Evolutionary conservation across 2,888 invertebrate genomes (phyloP).

Genomic region (Barypeithes pellucidus): DNA sequence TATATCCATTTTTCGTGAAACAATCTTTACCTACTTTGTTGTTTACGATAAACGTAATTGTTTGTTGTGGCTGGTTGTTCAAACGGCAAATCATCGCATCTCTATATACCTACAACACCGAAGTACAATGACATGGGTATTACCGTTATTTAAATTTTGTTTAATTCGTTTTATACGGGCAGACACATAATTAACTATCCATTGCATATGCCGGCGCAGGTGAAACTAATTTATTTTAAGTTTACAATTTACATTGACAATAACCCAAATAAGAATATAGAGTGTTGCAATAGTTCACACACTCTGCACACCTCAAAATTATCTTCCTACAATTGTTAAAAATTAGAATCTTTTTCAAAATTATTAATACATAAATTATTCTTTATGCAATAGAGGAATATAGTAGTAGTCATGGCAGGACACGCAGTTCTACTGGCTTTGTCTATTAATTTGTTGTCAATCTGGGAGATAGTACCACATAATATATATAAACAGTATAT

Average conservation of each 20-base stretch:
- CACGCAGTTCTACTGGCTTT: no score
- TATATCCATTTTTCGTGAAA: no score
- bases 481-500: no score
- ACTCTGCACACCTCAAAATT: not conserved
- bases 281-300: not conserved
- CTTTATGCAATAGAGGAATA: no score
- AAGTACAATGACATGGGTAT: constrained; percentile 33
- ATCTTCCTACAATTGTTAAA: not conserved
- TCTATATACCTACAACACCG: constrained; percentile 30
- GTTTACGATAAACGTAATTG: constrained; percentile 12
- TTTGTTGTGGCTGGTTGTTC: constrained; percentile 19
- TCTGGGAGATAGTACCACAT: no score
- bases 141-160: constrained; percentile 44
- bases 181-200: constrained; percentile 49
- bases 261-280: not conserved
- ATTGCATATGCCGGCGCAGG: constrained; percentile 39
- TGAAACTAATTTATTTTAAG: constrained; percentile 47
- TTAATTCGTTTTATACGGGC: constrained; percentile 46
- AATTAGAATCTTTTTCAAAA: no score
- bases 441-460: no score
- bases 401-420: no score
- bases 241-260: constrained; percentile 16
- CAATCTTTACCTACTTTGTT: no score
- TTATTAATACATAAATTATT: no score
- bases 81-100: constrained; percentile 29